Base-by-base conservation (phyloP, 2,888 invertebrate genomes). In the Meiosimyza platycephala region DNA sequence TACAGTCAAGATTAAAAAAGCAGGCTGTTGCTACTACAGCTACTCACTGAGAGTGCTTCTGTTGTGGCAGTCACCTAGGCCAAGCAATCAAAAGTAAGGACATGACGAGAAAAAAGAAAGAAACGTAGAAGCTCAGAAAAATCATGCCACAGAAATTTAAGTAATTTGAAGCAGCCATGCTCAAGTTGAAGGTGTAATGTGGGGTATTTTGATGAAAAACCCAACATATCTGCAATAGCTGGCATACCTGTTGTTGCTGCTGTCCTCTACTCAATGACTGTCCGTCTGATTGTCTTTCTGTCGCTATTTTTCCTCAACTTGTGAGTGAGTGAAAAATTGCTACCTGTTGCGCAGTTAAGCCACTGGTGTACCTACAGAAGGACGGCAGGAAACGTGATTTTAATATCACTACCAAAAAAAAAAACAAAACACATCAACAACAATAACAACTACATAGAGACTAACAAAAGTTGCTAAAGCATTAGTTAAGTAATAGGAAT, bases 151-250 rank as follows among this genome's bases (percentile, higher is more conserved):
- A 47, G 57, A 64, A 63, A 71, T 62, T 40, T 54, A 63, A 63
- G 63, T 48, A 54, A 57, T 71, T 51, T 62, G 15, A 54, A 60
- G 57, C 66, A 33, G 63, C 54, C 28, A 63, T 18, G 22, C 63
- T 66, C 71, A 72, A 72, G 74, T 72, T 74, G 71, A 71, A 74
- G 74, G 71, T 71, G 74, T 64, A 74, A 72, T 68, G 48, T 65
- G 70, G 64, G 73, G 59, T 40, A 72, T 72, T 66, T 50, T 16
- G 51, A 9, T 22, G 16, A 33, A 50, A 12, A 28, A 28, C 15
- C 50, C 22, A 22, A 51, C 13, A 13, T 28, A 22, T 13, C 40
- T 40, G 40, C 40, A 40, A 40, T 40, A 40, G 40, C 40, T 40
- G 40, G 40, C 40, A 40, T 40, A 40, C 40, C 40, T 40, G 40